Evolutionary conservation across 2,113 vertebrate species (phyloP).

Genomic region (Dasyprocta punctata): DNA sequence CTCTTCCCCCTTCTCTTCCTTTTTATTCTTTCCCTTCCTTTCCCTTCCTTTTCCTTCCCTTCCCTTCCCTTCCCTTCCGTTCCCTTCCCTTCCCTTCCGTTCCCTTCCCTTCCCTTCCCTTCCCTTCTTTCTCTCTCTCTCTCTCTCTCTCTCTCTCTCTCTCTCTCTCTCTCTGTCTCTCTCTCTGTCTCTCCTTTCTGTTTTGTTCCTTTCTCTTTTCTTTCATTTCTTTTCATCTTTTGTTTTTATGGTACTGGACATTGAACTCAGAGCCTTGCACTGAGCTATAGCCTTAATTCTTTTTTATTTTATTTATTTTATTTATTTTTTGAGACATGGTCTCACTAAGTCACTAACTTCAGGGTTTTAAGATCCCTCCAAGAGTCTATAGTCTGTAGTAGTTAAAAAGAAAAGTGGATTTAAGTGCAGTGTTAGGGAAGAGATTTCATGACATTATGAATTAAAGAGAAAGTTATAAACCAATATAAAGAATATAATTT

Average conservation of each 20-base stretch:
- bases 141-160: fast-evolving
- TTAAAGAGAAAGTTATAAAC: neutral
- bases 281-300: neutral
- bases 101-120: too few relatives aligned
- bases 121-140: too few relatives aligned
- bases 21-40: neutral
- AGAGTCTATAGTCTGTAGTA: fast-evolving
- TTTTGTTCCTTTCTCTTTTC: neutral
- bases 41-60: too few relatives aligned
- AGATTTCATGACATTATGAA: neutral
- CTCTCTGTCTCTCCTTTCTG: neutral
- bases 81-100: neutral
- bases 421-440: neutral
- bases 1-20: neutral
- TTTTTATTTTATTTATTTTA: neutral
- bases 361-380: neutral
- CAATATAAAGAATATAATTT: neutral
- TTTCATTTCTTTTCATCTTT: neutral
- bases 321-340: neutral
- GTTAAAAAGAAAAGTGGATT: neutral
- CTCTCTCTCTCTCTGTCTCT: fast-evolving
- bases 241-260: neutral
- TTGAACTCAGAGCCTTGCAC: neutral
- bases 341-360: neutral
- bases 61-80: too few relatives aligned